Conservation (phyloP, 2,113 vertebrate species). For the Epinephelus moara region DNA sequence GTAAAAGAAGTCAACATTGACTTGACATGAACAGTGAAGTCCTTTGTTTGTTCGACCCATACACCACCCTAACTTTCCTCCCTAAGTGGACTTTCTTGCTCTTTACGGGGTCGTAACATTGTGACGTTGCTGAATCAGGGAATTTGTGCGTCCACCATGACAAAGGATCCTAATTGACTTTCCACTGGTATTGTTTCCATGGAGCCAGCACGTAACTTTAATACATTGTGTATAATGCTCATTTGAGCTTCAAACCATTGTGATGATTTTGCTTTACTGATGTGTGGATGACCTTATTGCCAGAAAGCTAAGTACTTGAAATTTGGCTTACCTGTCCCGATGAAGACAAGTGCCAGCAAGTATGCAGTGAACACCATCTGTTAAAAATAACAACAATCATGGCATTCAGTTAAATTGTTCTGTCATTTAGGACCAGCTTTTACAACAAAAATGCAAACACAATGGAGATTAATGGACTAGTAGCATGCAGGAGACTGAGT, state of each 20-base stretch:
- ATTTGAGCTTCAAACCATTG: not conserved
- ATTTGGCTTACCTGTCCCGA: constrained; percentile 59
- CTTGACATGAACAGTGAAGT: no score
- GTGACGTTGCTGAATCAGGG: no score
- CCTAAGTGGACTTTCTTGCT: no score
- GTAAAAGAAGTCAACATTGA: no score
- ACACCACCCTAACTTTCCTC: no score
- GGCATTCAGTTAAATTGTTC: not conserved
- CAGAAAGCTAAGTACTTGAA: not conserved
- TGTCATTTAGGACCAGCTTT: not conserved
- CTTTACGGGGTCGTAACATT: no score
- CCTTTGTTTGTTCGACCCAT: no score
- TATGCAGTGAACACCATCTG: constrained; percentile 59
- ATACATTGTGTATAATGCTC: not conserved
- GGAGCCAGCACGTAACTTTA: no score
- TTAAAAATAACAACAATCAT: not conserved
- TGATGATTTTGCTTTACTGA: not conserved
- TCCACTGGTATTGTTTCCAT: no score
- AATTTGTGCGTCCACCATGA: no score
- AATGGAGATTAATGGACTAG: not conserved
- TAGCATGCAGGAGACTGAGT: not conserved
- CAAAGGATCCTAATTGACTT: no score
- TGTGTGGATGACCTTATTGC: not conserved
- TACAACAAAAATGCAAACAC: not conserved
- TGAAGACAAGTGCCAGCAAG: constrained; percentile 32